Evolutionary conservation across 1,140 invertebrate genomes (phyloP), one percentile per base, ranked within the genome.

Genomic region (Delia radicum): DNA sequence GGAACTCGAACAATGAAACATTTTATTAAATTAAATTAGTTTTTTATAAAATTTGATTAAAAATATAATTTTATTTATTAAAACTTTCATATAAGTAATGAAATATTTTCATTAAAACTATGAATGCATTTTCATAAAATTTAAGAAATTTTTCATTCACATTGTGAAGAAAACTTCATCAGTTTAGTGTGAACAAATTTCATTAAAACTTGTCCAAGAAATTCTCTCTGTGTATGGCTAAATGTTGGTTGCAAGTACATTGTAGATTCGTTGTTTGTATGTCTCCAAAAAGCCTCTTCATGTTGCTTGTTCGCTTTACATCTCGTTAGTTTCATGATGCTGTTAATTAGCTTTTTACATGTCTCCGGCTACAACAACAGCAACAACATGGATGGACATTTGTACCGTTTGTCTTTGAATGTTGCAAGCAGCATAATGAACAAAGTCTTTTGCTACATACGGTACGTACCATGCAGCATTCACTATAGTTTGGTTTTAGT

Each of bases 261-360:
- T 55, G 48, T 55, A 21, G 4, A 13, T 42, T 21, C 24, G 48
- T 55, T 55, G 18, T 55, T 3, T 42, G 37, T 42, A 15, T 42
- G 37, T 42, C 37, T 42, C 37, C 37, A 42, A 42, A 42, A 42
- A 42, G 37, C 37, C n/a, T 55, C 48, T 10, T 55, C 48, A 21
- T 21, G 48, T 55, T 55, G 18, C 10, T 55, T 55, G 48, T 55
- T 21, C 48, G 65, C 65, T 69, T 24, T 69, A 69, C 65, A 69
- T 69, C 65, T 69, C 65, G 65, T 69, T 72, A 62, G 46, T 55
- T 63, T 67, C 67, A 75, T 61, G 75, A 76, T 62, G 75, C 75
- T 76, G 69, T 76, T 76, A 76, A 76, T 76, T 76, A 73, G 48
- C 69, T 76, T 76, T 76, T 73, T 71, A 71, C 71, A 73, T 76